Base-by-base conservation (phyloP, 2,797 vertebrate species). In the Cyclura pinguis region DNA sequence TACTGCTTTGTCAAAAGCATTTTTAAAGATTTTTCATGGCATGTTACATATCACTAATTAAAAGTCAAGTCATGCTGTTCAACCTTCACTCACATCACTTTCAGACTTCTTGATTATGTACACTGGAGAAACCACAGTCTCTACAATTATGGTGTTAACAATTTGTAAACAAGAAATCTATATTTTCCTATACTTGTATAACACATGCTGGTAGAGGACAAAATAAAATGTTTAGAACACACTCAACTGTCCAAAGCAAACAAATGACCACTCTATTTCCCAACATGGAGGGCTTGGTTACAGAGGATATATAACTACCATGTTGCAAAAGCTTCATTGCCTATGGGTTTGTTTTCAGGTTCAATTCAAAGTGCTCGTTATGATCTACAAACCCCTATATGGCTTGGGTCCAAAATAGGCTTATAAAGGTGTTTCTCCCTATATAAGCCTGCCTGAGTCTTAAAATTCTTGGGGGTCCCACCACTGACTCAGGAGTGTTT, bases 1-100 rank as follows among this genome's bases (percentile, higher is more conserved):
- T 92, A 86, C 92, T 95, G 95, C 59, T 94, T 91, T 93, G 77
- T 96, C 91, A 96, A 96, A 95, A 95, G 91, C 85, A 93, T 76
- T 95, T 96, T 81, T 85, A 91, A 95, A 86, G 92, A 91, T 93
- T 96, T 95, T 93, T 92, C 90, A 95, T 87, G 88, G 86, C 90
- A 88, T 52, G 88, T 88, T 94, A 84, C 42, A 80, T 12, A 92
- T 67, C 84, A 90, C 81, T 90, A 89, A 91, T 93, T 93, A 95
- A 92, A 89, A 93, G 73, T 90, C 92, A 78, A 87, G 84, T 85
- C 83, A 91, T 90, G 83, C 84, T 93, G 87, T 88, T 64, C 62
- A 95, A 95, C 89, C 94, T 92, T 91, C 80, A 88, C 74, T 92
- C 59, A 87, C 24, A 35, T 73, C 80, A 94, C 93, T 92, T 95